Percentiles rank a stretch among this genome's conserved stretches.
These are phyloP conservation scores for Hypolimnas misippus DNA, from an alignment of 2,888 invertebrate genomes.

Conservation along the genomic window DNA sequence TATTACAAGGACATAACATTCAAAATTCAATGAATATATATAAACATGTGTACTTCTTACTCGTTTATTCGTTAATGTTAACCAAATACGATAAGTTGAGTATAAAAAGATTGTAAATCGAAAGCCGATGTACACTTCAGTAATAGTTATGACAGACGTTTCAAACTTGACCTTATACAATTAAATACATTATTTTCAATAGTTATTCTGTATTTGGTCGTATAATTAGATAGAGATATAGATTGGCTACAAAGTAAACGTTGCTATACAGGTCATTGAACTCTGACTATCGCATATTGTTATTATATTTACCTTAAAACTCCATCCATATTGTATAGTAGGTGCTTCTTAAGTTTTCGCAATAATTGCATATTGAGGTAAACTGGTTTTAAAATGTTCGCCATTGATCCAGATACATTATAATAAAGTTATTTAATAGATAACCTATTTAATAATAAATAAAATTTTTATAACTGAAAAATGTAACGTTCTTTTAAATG, in stretches of 20 bases:
- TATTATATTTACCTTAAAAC: neutral
- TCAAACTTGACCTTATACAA: conserved; percentile 37
- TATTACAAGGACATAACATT: conserved; percentile 38
- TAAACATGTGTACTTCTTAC: neutral
- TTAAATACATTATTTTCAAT: conserved; percentile 21
- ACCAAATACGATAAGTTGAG: conserved; percentile 62
- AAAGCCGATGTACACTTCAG: conserved; percentile 34
- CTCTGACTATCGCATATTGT: neutral
- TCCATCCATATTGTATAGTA: too few species aligned
- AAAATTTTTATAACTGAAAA: too few species aligned
- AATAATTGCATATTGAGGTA: neutral
- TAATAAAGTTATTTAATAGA: too few species aligned
- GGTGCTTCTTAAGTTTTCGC: neutral
- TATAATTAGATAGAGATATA: conserved; percentile 13
- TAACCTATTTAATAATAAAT: too few species aligned
- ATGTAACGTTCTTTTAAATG: too few species aligned
- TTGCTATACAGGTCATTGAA: neutral
- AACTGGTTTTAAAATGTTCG: neutral
- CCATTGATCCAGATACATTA: too few species aligned
- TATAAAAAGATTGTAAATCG: conserved; percentile 36
- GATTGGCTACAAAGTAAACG: neutral
- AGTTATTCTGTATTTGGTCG: conserved; percentile 27
- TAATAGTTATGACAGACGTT: conserved; percentile 37
- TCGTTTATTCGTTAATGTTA: conserved; percentile 42
- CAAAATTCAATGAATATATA: conserved; percentile 26